These are phyloP conservation scores for Apoda limacodes DNA, from an alignment of 2,888 invertebrate genomes.

Conservation along the genomic window DNA sequence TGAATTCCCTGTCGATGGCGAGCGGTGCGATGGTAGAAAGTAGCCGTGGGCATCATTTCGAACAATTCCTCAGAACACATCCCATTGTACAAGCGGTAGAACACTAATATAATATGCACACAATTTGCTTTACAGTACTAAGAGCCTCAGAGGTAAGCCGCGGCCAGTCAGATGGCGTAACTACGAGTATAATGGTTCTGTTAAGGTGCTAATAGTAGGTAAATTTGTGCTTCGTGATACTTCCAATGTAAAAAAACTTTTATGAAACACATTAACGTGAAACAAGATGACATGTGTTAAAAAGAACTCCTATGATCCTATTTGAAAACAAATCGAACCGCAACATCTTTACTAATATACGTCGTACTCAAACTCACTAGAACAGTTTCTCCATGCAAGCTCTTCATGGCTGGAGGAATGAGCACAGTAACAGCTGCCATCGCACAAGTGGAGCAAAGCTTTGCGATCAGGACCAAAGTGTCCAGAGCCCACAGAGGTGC, in stretches of 20 bases:
- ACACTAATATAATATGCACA: no score
- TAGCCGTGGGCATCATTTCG: no score
- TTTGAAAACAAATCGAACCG: neutral
- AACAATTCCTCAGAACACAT: no score
- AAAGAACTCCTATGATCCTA: neutral
- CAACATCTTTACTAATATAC: neutral
- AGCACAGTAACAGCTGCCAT: constrained; percentile 35
- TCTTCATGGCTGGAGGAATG: constrained; percentile 50
- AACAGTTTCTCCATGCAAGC: constrained; percentile 54
- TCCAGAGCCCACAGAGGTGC: constrained; percentile 52
- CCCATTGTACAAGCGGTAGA: no score
- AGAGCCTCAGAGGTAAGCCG: no score
- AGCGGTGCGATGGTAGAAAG: no score
- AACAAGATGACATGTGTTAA: neutral
- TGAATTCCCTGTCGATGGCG: no score
- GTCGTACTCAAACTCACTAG: constrained; percentile 30
- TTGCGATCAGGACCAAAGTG: constrained; percentile 42
- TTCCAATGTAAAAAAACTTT: neutral
- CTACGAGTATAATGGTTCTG: no score
- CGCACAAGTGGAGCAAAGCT: constrained; percentile 45
- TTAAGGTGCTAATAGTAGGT: no score
- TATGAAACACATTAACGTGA: neutral
- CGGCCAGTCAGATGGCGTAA: no score
- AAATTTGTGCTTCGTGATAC: no score
- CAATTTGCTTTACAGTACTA: no score